Base-by-base conservation (phyloP, 2,797 vertebrate genomes). In the Loriculus beryllinus region DNA sequence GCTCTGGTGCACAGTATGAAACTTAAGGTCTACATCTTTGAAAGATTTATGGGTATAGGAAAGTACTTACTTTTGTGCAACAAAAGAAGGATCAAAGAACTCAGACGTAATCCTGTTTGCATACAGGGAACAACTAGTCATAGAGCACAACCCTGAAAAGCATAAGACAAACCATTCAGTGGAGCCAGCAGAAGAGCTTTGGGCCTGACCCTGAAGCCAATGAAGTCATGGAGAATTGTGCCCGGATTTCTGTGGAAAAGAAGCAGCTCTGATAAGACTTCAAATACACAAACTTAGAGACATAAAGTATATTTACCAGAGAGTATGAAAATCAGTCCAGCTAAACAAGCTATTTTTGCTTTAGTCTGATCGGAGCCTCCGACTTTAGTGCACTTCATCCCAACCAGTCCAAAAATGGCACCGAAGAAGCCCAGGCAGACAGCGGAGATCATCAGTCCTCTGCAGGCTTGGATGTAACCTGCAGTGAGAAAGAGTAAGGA, bases 331-430 rank as follows among this genome's bases (percentile, higher is more conserved):
- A 98, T 97, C 80, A 98, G 85, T 90, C 99, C 99, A 12, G 98
- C 98, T 86, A 99, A 95, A 93, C 98, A 98, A 26, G 99, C 98
- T 81, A 99, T 97, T 88, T 98, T 99, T 69, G 99, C 98, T 98
- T 99, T 99, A 95, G 98, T 98, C 93, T 98, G 98, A 84, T 99
- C 98, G 0, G 98, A 98, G 74, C 99, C 99, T 95, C 99, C 99
- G 0, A 99, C 98, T 97, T 99, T 99, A 70, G 99, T 99, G 93
- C 99, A 99, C 95, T 99, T 99, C 99, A 99, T 99, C 72, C 99
- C 99, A 92, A 99, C 92, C 52, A 99, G 98, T 37, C 98, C 98
- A 88, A 98, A 98, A 79, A 98, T 56, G 5, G 98, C 97, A 29
- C 98, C 99, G 1, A 99, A 99, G 94, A 99, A 99, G 7, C 99